These are phyloP conservation scores for Panthera leo DNA, from an alignment of 2,113 vertebrate genomes.

Conservation along the genomic window DNA sequence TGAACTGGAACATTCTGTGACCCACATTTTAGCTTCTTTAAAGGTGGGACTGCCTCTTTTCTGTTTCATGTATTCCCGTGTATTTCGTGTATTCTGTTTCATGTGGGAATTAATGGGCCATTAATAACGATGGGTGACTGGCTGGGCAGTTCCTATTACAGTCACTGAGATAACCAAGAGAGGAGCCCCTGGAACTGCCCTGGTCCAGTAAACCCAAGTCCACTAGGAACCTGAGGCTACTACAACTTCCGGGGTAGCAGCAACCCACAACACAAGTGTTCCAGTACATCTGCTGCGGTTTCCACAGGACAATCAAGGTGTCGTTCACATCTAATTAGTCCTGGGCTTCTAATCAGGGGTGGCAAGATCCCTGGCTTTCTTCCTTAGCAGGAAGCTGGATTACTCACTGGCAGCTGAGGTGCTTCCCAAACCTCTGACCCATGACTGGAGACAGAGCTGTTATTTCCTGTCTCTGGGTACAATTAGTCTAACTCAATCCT, in stretches of 20 bases:
- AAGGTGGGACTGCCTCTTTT: not conserved
- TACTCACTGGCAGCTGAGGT: not conserved
- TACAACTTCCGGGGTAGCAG: accelerated
- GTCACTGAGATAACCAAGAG: not conserved
- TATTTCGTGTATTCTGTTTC: no score
- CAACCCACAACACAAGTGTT: not conserved
- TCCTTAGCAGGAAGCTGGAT: not conserved
- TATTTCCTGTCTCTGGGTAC: conserved; percentile 12
- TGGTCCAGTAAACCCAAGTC: not conserved
- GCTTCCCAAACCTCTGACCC: not conserved
- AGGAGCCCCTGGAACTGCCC: not conserved
- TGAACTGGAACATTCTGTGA: not conserved
- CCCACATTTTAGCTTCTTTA: not conserved
- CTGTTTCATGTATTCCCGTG: not conserved
- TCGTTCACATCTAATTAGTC: not conserved
- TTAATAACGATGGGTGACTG: not conserved
- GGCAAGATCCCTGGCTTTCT: not conserved
- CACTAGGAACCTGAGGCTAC: not conserved
- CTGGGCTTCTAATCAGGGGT: not conserved
- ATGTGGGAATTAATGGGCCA: not conserved
- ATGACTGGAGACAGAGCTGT: not conserved
- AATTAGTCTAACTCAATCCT: not conserved
- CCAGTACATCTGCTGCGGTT: accelerated
- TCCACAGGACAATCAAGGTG: accelerated
- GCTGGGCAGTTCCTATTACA: not conserved